Base-by-base conservation (phyloP, 2,888 invertebrate genomes). In the Sarcophaga caerulescens region DNA sequence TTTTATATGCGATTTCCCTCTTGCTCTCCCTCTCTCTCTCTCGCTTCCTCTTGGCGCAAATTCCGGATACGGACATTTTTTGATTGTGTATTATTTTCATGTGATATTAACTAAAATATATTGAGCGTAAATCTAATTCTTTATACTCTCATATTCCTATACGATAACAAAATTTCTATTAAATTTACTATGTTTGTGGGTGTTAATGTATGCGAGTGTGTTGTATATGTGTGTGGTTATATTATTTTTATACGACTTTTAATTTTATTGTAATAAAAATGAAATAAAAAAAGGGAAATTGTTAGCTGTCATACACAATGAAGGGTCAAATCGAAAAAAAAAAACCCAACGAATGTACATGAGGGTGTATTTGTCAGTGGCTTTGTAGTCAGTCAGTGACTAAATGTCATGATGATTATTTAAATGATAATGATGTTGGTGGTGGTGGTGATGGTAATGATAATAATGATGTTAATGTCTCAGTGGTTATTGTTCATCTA, bases 61-160 rank as follows among this genome's bases (percentile, higher is more conserved):
- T 35, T 35, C 35, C 35, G 35, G 35, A 35, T 10, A 35, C 35
- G 35, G 35, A 35, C 2, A 35, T 35, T 35, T 35, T 75, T 59
- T 75, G 66, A 75, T 73, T 77, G 35, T 35, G 68, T 81, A 75
- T 80, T 84, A 66, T 76, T 77, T 84, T 77, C 77, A 86, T 81
- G 65, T 81, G 73, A 81, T 81, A 81, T 81, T 86, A 84, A 84
- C 81, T 84, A 84, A 86, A 86, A 86, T 86, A 84, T 86, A 86
- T 86, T 80, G 85, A 82, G 79, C 82, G 84, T 82, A 85, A 82
- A 82, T 87, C 79, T 85, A 82, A 82, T 84, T 81, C 84, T 73
- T 77, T 84, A 52, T 52, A 52, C 17, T 52, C 17, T 17, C 52
- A 4, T 52, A 14, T 71, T 52, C 47, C 73, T 81, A 82, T 79